Base-by-base conservation (phyloP, 2,888 invertebrate species). In the Tineola bisselliella region DNA sequence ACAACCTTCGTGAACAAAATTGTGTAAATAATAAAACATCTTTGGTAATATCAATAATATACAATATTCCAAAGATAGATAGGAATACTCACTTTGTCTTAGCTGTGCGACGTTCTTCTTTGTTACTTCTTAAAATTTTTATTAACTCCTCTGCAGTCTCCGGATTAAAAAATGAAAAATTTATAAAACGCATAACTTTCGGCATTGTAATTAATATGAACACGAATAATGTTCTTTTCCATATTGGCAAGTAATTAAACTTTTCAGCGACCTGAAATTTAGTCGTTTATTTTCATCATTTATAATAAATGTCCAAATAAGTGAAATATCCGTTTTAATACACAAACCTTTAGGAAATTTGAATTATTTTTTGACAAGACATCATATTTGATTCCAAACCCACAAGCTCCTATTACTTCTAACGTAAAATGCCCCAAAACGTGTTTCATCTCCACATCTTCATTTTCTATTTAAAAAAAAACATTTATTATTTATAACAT, bases 331-430 rank as follows among this genome's bases (percentile, higher is more conserved):
- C 5, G 10, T 8, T 31, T 5, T 8, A 31, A 31, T 31, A 10
- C 33, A 56, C 43, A 66, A 72, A 88, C 88, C 76, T 84, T 81
- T 8, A 87, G 71, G 69, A 89, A 89, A 65, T 87, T 78, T 1
- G 88, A 79, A 65, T 88, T 81, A 64, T 79, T 79, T 64, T 83
- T 79, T 58, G 74, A 79, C n/a, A 88, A 69, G 8, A 88, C 84
- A 64, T 88, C 82, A 63, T 84, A 82, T 67, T 87, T 84, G 12
- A 89, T 84, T 1, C 89, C 89, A 75, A 89, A 89, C 15, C 88
- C 89, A 71, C 88, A 88, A 15, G 84, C 82, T n/a, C 88, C 89
- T 61, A 89, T 89, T 1, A 88, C 86, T 71, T 89, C 89, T 61
- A 89, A 66, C 0, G 89, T 89, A 62, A 82, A 88, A 66, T 88